Percentiles rank a stretch among this genome's conserved stretches.
Evolutionary conservation across 2,797 vertebrate species (phyloP).

Genomic region (Pteronotus mesoamericanus): DNA sequence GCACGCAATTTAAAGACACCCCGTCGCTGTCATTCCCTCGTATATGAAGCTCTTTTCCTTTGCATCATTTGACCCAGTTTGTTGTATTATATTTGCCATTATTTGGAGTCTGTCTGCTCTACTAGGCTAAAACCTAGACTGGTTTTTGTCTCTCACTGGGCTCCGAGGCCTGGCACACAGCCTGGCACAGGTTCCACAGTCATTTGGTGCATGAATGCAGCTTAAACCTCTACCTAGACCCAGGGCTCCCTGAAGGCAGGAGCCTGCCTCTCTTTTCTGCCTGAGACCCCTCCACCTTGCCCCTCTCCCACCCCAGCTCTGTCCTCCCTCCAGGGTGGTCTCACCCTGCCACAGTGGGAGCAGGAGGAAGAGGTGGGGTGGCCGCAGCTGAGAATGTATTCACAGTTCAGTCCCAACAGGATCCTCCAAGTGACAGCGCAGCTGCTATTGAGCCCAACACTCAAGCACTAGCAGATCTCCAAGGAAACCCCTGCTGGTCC

Average conservation of each 20-base stretch:
- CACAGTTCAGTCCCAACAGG: background rate
- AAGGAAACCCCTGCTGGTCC: background rate
- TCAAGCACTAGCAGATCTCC: background rate
- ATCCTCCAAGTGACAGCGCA: background rate
- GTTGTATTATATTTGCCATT: background rate
- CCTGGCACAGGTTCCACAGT: background rate
- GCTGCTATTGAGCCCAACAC: fast-evolving
- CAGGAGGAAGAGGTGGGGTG: background rate
- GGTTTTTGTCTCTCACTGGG: fast-evolving
- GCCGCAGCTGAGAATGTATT: background rate
- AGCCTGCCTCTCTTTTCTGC: background rate
- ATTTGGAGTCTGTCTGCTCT: background rate
- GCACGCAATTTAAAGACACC: no score
- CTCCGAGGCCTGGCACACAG: background rate
- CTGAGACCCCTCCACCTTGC: background rate
- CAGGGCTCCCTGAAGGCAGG: background rate
- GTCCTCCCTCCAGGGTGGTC: background rate
- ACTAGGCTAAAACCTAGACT: background rate
- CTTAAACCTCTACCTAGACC: background rate
- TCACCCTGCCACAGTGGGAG: background rate
- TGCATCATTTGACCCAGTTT: fast-evolving
- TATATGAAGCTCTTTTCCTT: background rate
- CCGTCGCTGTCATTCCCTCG: fast-evolving
- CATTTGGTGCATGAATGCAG: background rate
- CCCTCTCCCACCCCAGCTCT: background rate